phyloP scores from a whole-genome alignment of 2,113 vertebrate genomes.

The Chelonoidis abingdonii region DNA sequence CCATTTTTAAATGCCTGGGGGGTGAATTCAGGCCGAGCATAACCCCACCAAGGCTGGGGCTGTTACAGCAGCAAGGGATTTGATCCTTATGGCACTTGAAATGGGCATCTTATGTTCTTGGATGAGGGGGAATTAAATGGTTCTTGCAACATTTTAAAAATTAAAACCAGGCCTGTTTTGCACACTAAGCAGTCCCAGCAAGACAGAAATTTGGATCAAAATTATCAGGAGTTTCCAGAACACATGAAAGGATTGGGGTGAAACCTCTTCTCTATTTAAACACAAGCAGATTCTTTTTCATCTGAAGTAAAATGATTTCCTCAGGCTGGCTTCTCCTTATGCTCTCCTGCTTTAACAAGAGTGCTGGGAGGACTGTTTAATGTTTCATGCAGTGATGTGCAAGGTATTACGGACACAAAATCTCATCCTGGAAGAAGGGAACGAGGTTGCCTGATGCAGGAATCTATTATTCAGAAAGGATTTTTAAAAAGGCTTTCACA shows the following conservation, averaged over 20 bases:
- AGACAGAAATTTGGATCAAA: background rate
- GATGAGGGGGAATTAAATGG: background rate
- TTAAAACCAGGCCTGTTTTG: background rate
- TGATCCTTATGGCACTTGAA: background rate
- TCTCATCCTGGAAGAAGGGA: fast-evolving
- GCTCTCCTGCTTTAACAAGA: fast-evolving
- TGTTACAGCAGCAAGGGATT: background rate
- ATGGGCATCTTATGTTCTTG: background rate
- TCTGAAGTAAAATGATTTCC: fast-evolving
- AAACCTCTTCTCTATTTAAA: fast-evolving
- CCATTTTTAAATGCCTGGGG: background rate
- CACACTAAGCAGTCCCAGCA: background rate
- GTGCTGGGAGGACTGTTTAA: fast-evolving
- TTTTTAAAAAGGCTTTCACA: background rate
- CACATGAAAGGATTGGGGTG: fast-evolving
- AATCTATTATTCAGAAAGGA: fast-evolving
- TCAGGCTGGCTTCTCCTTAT: fast-evolving
- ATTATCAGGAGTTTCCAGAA: background rate
- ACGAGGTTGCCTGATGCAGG: background rate
- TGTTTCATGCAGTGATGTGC: fast-evolving
- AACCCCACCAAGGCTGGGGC: background rate
- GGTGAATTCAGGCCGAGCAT: background rate
- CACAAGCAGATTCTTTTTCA: fast-evolving
- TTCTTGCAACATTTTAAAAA: background rate
- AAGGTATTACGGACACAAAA: fast-evolving